Evolutionary conservation across 2,888 invertebrate species (phyloP), one percentile per base, ranked within the genome.

Genomic region (Reticulitermes lucifugus): DNA sequence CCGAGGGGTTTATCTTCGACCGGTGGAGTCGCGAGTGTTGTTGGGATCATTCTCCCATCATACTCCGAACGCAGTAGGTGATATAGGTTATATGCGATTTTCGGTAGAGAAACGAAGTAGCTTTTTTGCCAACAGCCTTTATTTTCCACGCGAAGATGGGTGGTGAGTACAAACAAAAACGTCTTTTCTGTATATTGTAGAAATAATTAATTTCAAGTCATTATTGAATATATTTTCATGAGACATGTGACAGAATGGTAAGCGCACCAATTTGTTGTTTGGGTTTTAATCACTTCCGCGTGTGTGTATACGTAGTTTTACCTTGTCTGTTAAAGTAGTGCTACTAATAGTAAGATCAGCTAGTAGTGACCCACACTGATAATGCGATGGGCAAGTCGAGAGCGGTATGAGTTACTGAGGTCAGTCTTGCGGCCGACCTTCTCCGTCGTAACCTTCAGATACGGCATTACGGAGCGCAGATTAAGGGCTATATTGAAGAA

Each of bases 401-500:
- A 29, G 29, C 29, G 18, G 29, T 29, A 71, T n/a, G 6, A 29
- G 18, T 4, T 4, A 73, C 73, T 41, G 60, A 60, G 80, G 80
- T 60, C 80, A 80, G 29, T 80, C 60, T 80, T 59, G 55, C 18
- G 55, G 46, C 10, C 60, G 60, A 60, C 80, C 80, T 80, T 80
- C 60, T 80, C 60, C 80, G 10, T 80, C 18, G 29, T 79, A 80
- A 80, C 80, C 80, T 80, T 60, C 60, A 80, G 80, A 41, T 65
- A 65, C 65, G 25, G 65, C 65, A n/a, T 65, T 12, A 25, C 6
- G 6, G 55, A 65, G 65, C 9, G 25, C n/a, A 65, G 12, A 55
- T 0, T 65, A 65, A 1, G n/a, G 25, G 12, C 65, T n/a, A 25
- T 14, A 65, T n/a, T 65, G 6, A 10, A 65, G 25, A 65, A 65